Conservation (phyloP, 35 echinoderm and acorn worm species). For the Amphiura filiformis region DNA sequence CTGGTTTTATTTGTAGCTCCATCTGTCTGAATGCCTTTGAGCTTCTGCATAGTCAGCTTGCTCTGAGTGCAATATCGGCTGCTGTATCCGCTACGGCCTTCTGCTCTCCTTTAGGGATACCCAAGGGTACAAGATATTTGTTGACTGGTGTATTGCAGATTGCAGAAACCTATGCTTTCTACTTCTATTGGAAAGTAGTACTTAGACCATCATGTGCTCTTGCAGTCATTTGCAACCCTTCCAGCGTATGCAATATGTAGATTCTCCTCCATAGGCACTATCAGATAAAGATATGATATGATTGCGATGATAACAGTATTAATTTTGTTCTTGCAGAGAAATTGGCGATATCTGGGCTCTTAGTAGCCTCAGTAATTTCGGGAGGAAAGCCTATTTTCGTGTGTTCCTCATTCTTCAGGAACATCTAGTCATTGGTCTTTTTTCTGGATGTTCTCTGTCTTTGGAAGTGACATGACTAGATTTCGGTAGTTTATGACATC, state of each 20-base stretch:
- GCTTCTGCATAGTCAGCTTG: not conserved
- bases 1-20: not conserved
- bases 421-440: not conserved
- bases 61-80: slow-evolving; percentile 5
- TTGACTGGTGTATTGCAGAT: not conserved
- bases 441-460: not conserved
- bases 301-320: too few species aligned
- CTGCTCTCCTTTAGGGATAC: not conserved
- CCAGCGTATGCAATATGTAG: not conserved
- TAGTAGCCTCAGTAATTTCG: not conserved
- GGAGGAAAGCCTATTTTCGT: not conserved
- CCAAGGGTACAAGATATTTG: not conserved
- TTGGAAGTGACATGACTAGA: not conserved
- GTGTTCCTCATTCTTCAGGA: not conserved
- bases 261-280: not conserved
- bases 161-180: not conserved
- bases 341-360: not conserved
- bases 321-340: not conserved
- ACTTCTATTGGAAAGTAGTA: slow-evolving; percentile 11
- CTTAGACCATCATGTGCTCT: not conserved
- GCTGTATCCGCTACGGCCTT: not conserved
- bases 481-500: not conserved
- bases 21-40: slow-evolving; percentile 8
- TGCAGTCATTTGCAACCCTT: not conserved
- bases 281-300: not conserved